Base-by-base conservation (phyloP, 2,113 vertebrate species). In the Heterochromis multidens region DNA sequence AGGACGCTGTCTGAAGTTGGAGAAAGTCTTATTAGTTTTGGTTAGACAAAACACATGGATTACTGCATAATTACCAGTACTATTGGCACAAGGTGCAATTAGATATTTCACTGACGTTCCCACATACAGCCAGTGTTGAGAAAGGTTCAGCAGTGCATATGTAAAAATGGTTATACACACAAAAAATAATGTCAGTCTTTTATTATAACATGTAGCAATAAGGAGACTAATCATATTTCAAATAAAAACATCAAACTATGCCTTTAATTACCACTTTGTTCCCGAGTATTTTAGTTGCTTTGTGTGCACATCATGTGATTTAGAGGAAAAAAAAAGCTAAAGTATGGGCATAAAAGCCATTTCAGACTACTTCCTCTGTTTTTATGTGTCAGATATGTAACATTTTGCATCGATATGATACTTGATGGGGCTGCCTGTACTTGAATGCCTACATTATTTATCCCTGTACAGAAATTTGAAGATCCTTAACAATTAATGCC, bases 391-490 rank as follows among this genome's bases (percentile, higher is more conserved):
- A 54, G 70, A 65, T 59, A 46, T 59, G 23, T 65, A 49, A 3
- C 84, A 76, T 81, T 79, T 79, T 76, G 31, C 54, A 25, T 31
- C 37, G 25, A 43, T 77, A 37, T 63, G 33, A 84, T 70, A 54
- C 76, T 57, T 88, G 62, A 82, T 57, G 60, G 62, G 40, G 74
- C 54, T 54, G 17, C 23, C 57, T 23, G 29, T 58, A 49, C 79
- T 80, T 91, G 80, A 91, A 87, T 74, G 60, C 63, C 70, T 91
- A 6, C 79, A 93, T 91, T 84, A 92, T 91, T 93, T 59, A 92
- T 52, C 33, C 25, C 31, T 29, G 74, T 79, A 43, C 74, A 87
- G 82, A 83, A 60, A 87, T 61, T n/a, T 35, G 52, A 40, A 56
- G 85, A 91, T 87, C 61, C 46, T 88, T 89, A 89, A 90, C 89